These are phyloP conservation scores for Python bivittatus DNA, from an alignment of 2,113 vertebrate species.

Conservation along the genomic window DNA sequence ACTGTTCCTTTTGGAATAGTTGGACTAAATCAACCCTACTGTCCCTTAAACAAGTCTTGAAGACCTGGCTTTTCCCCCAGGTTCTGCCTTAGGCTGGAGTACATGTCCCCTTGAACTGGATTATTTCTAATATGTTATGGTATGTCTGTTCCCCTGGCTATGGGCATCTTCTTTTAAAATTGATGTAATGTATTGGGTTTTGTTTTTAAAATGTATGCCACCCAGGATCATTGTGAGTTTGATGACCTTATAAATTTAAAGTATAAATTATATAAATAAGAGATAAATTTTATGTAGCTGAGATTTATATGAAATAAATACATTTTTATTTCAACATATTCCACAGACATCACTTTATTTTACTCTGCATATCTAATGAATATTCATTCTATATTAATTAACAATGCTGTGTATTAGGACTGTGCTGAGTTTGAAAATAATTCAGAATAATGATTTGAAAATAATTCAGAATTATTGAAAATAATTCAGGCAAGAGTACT, in stretches of 20 bases:
- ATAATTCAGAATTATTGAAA: not conserved
- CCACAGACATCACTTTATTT: not conserved
- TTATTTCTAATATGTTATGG: not conserved
- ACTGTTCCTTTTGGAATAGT: not conserved
- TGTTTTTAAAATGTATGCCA: not conserved
- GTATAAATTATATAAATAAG: not conserved
- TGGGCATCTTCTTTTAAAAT: not conserved
- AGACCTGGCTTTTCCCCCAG: not conserved
- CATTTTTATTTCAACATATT: not conserved
- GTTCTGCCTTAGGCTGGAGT: not conserved
- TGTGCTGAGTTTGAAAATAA: not conserved
- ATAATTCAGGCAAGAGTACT: not conserved
- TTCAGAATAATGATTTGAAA: not conserved
- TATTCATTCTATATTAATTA: not conserved
- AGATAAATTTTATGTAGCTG: not conserved
- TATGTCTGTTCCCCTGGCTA: not conserved
- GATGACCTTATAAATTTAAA: not conserved
- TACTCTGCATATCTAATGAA: not conserved
- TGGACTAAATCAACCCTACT: not conserved
- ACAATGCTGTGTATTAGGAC: not conserved
- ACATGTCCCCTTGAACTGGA: not conserved
- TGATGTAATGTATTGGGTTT: not conserved
- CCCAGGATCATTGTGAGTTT: not conserved
- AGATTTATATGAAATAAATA: not conserved
- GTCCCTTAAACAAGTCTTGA: not conserved